Conservation (phyloP, 37 sponge, comb jelly and placozoan genomes). For the Oopsacas minuta region DNA sequence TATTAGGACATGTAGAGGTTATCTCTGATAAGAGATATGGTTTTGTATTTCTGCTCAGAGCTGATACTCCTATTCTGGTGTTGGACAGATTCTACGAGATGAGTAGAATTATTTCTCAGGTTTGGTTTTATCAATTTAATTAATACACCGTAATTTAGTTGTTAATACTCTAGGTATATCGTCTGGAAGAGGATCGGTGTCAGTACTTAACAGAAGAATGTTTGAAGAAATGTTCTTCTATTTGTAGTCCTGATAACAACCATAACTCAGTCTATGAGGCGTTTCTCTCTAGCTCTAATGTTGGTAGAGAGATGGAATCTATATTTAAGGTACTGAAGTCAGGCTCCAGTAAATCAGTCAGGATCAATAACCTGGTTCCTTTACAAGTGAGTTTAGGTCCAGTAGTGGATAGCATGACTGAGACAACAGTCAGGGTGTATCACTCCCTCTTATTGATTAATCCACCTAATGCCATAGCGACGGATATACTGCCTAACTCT, state of each 20-base stretch:
- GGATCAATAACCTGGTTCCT: not conserved
- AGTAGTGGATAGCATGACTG: not conserved
- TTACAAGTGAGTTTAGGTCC: not conserved
- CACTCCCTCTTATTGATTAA: not conserved
- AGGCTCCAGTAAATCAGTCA: not conserved
- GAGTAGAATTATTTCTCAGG: not conserved
- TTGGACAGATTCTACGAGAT: not conserved
- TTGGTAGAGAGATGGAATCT: not conserved
- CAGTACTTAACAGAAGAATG: not conserved
- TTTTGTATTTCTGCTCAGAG: not conserved
- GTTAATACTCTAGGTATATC: not conserved
- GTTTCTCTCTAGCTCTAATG: not conserved
- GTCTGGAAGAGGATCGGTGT: not conserved
- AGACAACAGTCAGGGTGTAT: not conserved
- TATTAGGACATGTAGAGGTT: not conserved
- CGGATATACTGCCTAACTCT: not conserved
- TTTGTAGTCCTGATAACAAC: not conserved
- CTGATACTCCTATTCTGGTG: not conserved
- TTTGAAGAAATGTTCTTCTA: not conserved
- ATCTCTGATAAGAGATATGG: not conserved
- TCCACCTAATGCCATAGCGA: not conserved
- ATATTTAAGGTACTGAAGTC: not conserved
- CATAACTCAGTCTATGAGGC: not conserved
- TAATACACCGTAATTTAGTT: not conserved
- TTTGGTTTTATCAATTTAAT: not conserved